Base-by-base conservation (phyloP, 2,888 invertebrate species). In the Pachymerium ferrugineum region DNA sequence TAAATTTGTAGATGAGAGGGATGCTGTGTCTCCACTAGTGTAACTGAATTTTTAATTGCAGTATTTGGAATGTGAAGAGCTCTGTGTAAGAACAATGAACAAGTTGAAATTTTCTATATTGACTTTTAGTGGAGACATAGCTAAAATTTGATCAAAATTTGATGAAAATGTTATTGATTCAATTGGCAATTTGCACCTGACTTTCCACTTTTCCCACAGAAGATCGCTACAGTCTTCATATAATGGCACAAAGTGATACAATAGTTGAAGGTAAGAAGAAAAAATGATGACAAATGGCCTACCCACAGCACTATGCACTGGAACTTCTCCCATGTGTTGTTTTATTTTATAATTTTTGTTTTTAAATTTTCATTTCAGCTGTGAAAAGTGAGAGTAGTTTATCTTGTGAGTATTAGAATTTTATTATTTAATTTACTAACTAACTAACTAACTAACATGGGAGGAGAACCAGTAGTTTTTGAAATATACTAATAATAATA, bases 331-430 rank as follows among this genome's bases (percentile, higher is more conserved):
- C 47, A 47, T 47, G 47, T 19, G 12, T 38, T 38, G 12, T 38
- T 4, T 38, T 12, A n/a, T 38, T 38, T 6, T 16, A 16, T 47
- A 19, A 47, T 8, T 47, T 47, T 47, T 47, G n/a, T 47, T 47
- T 47, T 42, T 42, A 3, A 8, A n/a, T 42, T 42, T 42, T 42
- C 16, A 42, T 47, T 35, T 73, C 31, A 73, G 73, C 73, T 70
- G 69, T 73, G 69, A 73, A 69, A 69, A 73, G 22, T 38, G 62
- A 69, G 31, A 73, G 16, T 72, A 28, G 16, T 70, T 33, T 47
- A 25, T 33, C 68, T 14, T 28, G 73, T 73, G 69, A 73, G 73
- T 73, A 73, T 70, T 68, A 28, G 30, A 29, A 16, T 35, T 67
- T 67, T 8, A 67, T n/a, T 38, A 8, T n/a, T 38, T 38, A n/a